These are phyloP conservation scores for Apotomis betuletana DNA, from an alignment of 2,888 invertebrate genomes.

Conservation along the genomic window DNA sequence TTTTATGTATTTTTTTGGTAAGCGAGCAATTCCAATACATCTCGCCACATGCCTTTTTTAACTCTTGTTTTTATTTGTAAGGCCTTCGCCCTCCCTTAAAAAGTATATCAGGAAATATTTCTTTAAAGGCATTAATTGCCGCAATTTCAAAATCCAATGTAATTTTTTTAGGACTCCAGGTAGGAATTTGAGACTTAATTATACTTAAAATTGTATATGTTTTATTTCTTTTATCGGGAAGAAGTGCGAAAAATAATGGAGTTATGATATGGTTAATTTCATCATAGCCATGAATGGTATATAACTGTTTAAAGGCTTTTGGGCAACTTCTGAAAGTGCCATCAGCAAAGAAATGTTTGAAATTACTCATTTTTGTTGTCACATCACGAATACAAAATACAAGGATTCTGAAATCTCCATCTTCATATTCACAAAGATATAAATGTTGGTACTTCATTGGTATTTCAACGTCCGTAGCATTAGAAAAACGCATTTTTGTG, in stretches of 20 bases:
- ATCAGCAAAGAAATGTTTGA: conserved; percentile 17
- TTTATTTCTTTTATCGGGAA: conserved; percentile 2
- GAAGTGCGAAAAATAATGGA: conserved; percentile 13
- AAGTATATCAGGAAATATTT: background rate
- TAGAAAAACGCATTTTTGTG: conserved; percentile 6
- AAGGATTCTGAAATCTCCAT: conserved; percentile 11
- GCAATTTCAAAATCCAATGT: conserved; percentile 2
- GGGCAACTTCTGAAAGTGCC: conserved; percentile 13
- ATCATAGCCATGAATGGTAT: conserved; percentile 16
- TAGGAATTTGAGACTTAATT: conserved; percentile 7
- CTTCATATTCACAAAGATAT: conserved; percentile 7
- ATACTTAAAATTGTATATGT: background rate
- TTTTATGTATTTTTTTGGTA: conserved; percentile 5
- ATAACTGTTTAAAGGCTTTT: conserved; percentile 1
- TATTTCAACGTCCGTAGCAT: background rate
- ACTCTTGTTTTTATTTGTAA: conserved; percentile 6
- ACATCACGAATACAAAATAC: conserved; percentile 12
- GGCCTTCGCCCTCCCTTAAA: conserved; percentile 1
- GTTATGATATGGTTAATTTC: conserved; percentile 7
- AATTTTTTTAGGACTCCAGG: background rate
- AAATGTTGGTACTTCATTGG: background rate
- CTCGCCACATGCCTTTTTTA: conserved; percentile 12
- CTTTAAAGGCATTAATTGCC: background rate
- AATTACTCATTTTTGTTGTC: conserved; percentile 7
- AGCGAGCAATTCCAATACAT: conserved; percentile 16